Evolutionary conservation across 2,888 invertebrate species (phyloP).

Genomic region (Microctonus brassicae): DNA sequence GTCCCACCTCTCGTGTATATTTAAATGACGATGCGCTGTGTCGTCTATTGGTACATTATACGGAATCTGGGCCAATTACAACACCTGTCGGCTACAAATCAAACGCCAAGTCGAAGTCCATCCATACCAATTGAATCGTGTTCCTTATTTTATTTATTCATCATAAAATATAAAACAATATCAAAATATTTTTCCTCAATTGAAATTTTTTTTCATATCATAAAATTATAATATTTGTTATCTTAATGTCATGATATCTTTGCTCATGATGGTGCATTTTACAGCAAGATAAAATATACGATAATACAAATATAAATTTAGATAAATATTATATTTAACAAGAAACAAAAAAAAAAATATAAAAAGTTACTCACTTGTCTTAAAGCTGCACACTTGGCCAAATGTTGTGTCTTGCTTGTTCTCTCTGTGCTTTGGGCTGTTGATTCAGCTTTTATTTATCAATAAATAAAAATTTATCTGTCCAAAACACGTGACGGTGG

Average conservation of each 20-base stretch:
- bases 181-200: too few species aligned
- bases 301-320: background rate
- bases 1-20: conserved; percentile 46
- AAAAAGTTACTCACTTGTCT: conserved; percentile 7
- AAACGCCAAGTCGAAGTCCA: conserved; percentile 7
- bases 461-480: too few species aligned
- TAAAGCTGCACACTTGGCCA: conserved; percentile 1
- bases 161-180: background rate
- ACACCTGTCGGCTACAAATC: conserved; percentile 51
- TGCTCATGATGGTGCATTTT: too few species aligned
- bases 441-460: too few species aligned
- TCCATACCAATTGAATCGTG: background rate
- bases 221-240: too few species aligned
- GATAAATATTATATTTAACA: conserved; percentile 2
- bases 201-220: too few species aligned
- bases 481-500: background rate
- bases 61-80: conserved; percentile 61
- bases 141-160: background rate
- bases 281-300: background rate
- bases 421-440: too few species aligned
- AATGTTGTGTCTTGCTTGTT: background rate
- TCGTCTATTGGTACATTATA: conserved; percentile 57
- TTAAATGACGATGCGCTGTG: conserved; percentile 43
- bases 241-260: too few species aligned
- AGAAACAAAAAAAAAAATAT: background rate